A percentile compares a stretch with the other conserved stretches of the same genome.
phyloP scores from a whole-genome alignment of 2,888 invertebrate genomes.

The Morpho deidamia region DNA sequence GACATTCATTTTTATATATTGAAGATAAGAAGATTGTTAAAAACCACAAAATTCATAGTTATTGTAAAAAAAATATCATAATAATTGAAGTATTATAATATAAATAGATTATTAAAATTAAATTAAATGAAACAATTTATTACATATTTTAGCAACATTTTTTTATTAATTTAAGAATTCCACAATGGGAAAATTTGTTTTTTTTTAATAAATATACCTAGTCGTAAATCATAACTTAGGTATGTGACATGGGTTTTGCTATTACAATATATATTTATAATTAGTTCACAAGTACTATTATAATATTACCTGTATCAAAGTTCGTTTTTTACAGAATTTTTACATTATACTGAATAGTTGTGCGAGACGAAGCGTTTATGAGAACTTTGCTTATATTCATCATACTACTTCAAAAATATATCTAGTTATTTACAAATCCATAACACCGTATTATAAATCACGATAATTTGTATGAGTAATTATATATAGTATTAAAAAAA shows the following conservation, averaged over 20 bases:
- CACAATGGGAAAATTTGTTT: slow-evolving; percentile 74
- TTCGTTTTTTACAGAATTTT: slow-evolving; percentile 25
- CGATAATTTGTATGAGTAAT: no score
- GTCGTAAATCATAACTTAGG: slow-evolving; percentile 66
- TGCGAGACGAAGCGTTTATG: slow-evolving; percentile 11
- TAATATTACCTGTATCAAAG: slow-evolving; percentile 51
- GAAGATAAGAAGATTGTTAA: no score
- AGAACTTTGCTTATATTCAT: background rate
- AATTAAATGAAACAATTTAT: slow-evolving; percentile 47
- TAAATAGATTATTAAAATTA: no score
- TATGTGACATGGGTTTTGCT: slow-evolving; percentile 49
- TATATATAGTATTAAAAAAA: no score
- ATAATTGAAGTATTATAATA: no score
- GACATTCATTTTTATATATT: no score
- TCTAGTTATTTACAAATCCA: no score
- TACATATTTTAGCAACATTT: slow-evolving; percentile 77
- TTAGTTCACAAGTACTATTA: slow-evolving; percentile 60
- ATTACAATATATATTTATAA: slow-evolving; percentile 39
- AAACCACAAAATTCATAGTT: no score
- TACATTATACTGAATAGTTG: slow-evolving; percentile 21
- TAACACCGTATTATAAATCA: no score
- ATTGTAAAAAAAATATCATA: no score
- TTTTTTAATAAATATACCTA: slow-evolving; percentile 55
- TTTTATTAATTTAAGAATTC: slow-evolving; percentile 79
- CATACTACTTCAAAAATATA: background rate